These are phyloP conservation scores for Oncorhynchus masou DNA, from an alignment of 2,113 vertebrate species.

Conservation along the genomic window DNA sequence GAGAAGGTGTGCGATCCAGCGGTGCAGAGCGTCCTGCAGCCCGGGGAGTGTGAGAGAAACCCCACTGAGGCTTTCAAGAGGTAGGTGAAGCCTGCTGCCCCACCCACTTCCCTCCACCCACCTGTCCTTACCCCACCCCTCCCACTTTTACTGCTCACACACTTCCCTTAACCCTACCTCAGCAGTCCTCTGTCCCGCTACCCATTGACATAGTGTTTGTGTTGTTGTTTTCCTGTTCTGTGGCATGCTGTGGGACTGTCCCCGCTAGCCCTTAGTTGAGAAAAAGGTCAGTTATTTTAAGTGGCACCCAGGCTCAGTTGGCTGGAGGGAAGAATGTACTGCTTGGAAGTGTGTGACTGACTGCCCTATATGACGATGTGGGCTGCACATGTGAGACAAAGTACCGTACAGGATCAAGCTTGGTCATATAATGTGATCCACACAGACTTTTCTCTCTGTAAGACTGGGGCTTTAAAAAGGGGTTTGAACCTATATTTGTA, in stretches of 20 bases:
- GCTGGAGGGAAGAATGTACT: conserved; percentile 15
- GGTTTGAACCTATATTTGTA: not conserved
- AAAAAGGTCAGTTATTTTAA: conserved; percentile 56
- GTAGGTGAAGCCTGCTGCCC: conserved; percentile 65
- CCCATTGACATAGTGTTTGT: conserved; percentile 53
- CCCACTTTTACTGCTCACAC: conserved; percentile 15
- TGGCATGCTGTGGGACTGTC: conserved; percentile 44
- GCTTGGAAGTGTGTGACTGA: conserved; percentile 29
- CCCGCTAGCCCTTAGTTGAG: conserved; percentile 33
- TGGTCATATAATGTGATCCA: conserved; percentile 48
- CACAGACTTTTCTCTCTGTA: conserved; percentile 34
- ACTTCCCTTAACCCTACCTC: conserved; percentile 49
- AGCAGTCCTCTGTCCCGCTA: conserved; percentile 28
- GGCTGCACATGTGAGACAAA: conserved; percentile 29
- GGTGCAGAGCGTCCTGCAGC: conserved; percentile 83
- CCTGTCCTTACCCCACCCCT: not conserved
- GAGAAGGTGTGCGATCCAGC: conserved; percentile 89
- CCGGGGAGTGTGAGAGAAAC: conserved; percentile 93
- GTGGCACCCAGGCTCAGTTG: conserved; percentile 44
- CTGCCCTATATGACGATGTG: conserved; percentile 20
- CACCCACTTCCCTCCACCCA: not conserved
- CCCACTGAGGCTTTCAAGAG: conserved; percentile 96
- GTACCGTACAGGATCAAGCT: conserved; percentile 50
- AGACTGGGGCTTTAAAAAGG: conserved; percentile 37
- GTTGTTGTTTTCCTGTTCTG: conserved; percentile 48